A percentile compares a stretch with the other conserved stretches of the same genome.
phyloP scores from a whole-genome alignment of 2,888 invertebrate genomes.

The Orchesella flavescens region DNA sequence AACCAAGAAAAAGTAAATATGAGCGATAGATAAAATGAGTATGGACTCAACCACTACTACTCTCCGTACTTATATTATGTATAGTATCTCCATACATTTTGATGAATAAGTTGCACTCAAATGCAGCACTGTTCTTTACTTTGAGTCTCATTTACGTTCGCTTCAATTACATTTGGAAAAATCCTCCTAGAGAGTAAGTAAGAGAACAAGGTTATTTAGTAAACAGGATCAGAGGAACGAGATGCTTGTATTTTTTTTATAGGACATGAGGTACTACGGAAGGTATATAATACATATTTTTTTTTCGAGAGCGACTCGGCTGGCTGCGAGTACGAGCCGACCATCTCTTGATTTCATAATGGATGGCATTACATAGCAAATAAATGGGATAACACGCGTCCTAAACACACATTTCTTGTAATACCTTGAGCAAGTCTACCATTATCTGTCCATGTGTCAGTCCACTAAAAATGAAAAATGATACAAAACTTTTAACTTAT shows the following conservation, averaged over 20 bases:
- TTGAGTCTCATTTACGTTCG: conserved; percentile 24
- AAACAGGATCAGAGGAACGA: conserved; percentile 37
- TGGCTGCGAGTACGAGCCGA: not conserved
- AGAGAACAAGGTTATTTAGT: conserved; percentile 30
- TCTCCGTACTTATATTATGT: too few species aligned
- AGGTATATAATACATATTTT: not conserved
- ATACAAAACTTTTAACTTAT: conserved; percentile 48
- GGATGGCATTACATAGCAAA: not conserved
- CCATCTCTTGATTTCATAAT: not conserved
- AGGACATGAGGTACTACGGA: too few species aligned
- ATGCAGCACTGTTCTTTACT: not conserved
- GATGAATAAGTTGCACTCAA: not conserved
- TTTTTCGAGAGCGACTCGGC: not conserved
- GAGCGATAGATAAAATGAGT: conserved; percentile 28
- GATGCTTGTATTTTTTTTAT: conserved; percentile 6
- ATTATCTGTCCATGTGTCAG: conserved; percentile 49
- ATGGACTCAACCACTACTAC: conserved; percentile 11
- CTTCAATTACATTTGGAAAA: conserved; percentile 33
- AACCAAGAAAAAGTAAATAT: not conserved
- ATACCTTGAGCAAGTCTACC: conserved; percentile 24
- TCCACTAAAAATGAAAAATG: conserved; percentile 49
- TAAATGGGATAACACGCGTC: conserved; percentile 7
- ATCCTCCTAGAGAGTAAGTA: conserved; percentile 19
- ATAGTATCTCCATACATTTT: not conserved
- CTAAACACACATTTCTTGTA: not conserved